phyloP scores from a whole-genome alignment of 2,113 vertebrate species.

The Cyprinodon brontotheroides region DNA sequence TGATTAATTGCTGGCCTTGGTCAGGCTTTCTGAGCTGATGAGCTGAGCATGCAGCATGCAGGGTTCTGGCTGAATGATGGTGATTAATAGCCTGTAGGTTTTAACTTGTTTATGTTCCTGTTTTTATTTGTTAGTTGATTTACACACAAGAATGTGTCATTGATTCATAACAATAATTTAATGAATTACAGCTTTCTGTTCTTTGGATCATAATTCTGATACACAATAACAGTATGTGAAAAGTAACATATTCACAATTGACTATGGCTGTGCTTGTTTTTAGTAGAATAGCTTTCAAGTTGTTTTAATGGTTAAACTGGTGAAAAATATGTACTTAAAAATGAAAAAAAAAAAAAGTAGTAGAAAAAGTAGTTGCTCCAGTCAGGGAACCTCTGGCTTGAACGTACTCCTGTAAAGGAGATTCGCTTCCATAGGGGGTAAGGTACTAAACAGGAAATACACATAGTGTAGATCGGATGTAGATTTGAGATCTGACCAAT shows the following conservation, averaged over 20 bases:
- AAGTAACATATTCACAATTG: neutral
- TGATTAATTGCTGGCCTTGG: constrained; percentile 1
- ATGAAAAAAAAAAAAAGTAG: too few species aligned
- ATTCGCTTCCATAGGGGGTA: too few species aligned
- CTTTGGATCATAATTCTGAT: neutral
- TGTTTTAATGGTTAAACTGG: too few species aligned
- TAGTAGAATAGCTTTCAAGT: too few species aligned
- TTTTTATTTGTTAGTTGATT: constrained; percentile 11
- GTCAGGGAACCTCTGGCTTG: too few species aligned
- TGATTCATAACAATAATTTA: constrained; percentile 1
- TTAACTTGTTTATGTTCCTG: neutral
- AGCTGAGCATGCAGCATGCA: neutral
- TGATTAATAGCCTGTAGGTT: neutral
- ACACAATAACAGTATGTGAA: neutral
- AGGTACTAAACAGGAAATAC: too few species aligned
- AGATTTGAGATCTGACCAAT: too few species aligned
- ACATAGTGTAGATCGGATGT: too few species aligned
- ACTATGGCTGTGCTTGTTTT: neutral
- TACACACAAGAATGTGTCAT: neutral
- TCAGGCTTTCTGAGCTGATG: neutral
- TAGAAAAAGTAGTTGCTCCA: too few species aligned
- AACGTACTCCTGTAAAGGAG: too few species aligned
- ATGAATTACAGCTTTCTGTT: neutral
- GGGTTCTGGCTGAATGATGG: neutral
- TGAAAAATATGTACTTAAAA: too few species aligned